These are phyloP conservation scores for Caenorhabditis sp. DNA, from an alignment of 2,888 invertebrate species.

Conservation along the genomic window DNA sequence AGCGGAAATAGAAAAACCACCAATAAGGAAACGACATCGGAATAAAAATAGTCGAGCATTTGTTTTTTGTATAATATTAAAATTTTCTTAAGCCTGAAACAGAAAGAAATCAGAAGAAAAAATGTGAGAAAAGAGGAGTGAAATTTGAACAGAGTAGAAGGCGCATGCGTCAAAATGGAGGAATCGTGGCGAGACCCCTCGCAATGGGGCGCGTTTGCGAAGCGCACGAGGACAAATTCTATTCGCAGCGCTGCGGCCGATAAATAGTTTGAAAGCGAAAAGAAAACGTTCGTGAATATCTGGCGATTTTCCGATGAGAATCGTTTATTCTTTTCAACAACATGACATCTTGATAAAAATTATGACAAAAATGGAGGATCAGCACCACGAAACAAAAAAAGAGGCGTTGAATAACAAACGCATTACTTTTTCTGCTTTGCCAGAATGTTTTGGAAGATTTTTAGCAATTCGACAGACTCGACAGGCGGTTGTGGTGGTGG, in stretches of 20 bases:
- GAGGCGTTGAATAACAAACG: not conserved
- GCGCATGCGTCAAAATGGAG: slow-evolving; percentile 21
- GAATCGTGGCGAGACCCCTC: slow-evolving; percentile 43
- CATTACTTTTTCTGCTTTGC: slow-evolving; percentile 39
- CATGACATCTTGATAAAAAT: slow-evolving; percentile 16
- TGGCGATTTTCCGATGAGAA: not conserved
- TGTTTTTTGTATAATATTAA: no score
- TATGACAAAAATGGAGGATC: not conserved
- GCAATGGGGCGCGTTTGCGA: slow-evolving; percentile 26
- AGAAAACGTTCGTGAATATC: not conserved
- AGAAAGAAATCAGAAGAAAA: slow-evolving; percentile 1
- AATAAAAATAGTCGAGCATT: no score
- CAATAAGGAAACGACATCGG: no score
- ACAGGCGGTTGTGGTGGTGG: slow-evolving; percentile 32
- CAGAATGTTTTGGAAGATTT: slow-evolving; percentile 30
- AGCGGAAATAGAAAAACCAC: no score
- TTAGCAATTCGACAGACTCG: slow-evolving; percentile 27
- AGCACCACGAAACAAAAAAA: not conserved
- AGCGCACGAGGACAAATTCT: not conserved
- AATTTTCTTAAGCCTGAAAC: no score
- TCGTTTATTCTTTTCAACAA: not conserved
- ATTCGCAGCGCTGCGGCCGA: not conserved
- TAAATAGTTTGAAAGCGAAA: not conserved
- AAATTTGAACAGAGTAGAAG: slow-evolving; percentile 38
- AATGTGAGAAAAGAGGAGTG: slow-evolving; percentile 26